A percentile compares a stretch with the other conserved stretches of the same genome.
Evolutionary conservation across 2,113 vertebrate genomes (phyloP).

Genomic region (Callocephalon fimbriatum): DNA sequence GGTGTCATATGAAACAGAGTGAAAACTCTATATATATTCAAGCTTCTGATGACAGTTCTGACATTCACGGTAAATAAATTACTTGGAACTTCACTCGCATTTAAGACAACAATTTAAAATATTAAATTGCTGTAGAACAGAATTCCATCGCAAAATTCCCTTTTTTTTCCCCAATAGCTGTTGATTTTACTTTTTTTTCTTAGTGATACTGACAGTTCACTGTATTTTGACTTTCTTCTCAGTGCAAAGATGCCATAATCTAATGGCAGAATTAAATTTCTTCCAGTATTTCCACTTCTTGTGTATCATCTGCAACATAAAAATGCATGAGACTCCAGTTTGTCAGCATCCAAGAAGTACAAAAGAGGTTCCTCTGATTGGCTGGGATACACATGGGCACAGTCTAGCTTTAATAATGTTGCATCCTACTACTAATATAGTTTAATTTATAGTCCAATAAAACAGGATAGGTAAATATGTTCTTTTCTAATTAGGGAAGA

Average conservation of each 20-base stretch:
- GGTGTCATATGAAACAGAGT: background rate
- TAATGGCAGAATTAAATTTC: background rate
- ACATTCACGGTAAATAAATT: background rate
- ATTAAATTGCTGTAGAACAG: background rate
- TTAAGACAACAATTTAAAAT: background rate
- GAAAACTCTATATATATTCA: background rate
- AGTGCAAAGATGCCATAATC: background rate
- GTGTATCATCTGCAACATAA: background rate
- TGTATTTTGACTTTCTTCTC: background rate
- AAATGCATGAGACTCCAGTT: background rate
- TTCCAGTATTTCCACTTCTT: background rate
- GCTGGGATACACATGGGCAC: background rate
- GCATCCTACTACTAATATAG: background rate
- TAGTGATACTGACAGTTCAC: background rate
- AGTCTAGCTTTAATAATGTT: background rate
- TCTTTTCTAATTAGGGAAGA: slow-evolving; percentile 29
- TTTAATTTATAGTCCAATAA: slow-evolving; percentile 1
- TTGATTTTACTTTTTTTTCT: background rate
- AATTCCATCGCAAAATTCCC: background rate
- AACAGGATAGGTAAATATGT: background rate
- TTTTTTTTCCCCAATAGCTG: background rate
- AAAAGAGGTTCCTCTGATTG: background rate
- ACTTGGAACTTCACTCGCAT: background rate
- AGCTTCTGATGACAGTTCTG: background rate
- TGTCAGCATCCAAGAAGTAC: background rate